These are phyloP conservation scores for Gobiocypris rarus DNA, from an alignment of 2,113 vertebrate species.

Conservation along the genomic window DNA sequence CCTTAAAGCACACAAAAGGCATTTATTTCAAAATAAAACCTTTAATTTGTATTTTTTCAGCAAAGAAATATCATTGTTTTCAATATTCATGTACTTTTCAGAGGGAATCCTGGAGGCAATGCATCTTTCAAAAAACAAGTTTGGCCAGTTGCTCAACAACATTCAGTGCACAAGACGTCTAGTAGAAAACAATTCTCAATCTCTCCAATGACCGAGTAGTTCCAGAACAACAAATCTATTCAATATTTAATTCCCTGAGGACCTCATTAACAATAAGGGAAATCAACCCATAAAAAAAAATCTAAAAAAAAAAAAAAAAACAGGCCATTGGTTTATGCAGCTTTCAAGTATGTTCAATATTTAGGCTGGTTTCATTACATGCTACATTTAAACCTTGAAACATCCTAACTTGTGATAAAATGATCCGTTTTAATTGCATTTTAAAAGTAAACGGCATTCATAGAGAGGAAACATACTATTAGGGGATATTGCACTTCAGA, in stretches of 20 bases:
- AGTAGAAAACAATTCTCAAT: not conserved
- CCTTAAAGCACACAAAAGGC: not conserved
- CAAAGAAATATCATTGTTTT: not conserved
- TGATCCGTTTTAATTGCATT: not conserved
- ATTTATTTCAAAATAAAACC: conserved; percentile 36
- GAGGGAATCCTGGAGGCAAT: not conserved
- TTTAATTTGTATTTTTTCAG: conserved; percentile 15
- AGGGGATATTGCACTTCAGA: not conserved
- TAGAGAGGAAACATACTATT: not conserved
- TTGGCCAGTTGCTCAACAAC: not conserved
- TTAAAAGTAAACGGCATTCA: not conserved
- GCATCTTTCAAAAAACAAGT: conserved; percentile 25
- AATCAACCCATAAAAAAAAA: conserved; percentile 2
- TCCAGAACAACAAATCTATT: not conserved
- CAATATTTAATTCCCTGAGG: conserved; percentile 29
- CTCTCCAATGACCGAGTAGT: not conserved
- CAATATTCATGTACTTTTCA: not conserved
- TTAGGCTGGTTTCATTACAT: not conserved
- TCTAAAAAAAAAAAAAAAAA: not conserved
- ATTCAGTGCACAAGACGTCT: not conserved
- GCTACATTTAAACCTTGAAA: not conserved
- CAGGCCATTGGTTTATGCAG: not conserved
- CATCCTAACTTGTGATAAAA: not conserved
- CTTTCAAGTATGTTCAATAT: conserved; percentile 10
- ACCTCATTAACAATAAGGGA: not conserved